These are phyloP conservation scores for Aethina tumida DNA, from an alignment of 1,140 invertebrate genomes.

Conservation along the genomic window DNA sequence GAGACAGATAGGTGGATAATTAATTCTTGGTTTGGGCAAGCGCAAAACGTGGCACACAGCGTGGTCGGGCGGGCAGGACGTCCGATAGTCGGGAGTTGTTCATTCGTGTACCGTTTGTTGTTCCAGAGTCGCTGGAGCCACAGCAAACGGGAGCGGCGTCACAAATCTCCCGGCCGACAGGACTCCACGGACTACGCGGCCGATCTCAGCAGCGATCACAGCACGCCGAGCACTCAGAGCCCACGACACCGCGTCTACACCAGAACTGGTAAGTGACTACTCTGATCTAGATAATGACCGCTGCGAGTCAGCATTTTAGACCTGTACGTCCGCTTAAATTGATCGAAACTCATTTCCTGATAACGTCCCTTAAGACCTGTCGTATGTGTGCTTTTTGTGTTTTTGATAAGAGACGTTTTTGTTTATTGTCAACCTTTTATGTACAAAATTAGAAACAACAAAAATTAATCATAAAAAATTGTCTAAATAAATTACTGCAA, in stretches of 20 bases:
- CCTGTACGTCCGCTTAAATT: too few relatives aligned
- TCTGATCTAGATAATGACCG: too few relatives aligned
- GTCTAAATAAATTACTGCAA: too few relatives aligned
- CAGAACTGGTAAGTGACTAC: conserved; percentile 37
- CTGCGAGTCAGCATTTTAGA: too few relatives aligned
- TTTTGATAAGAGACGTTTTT: too few relatives aligned
- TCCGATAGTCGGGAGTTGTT: neutral
- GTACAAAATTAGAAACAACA: conserved; percentile 1
- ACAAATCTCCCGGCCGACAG: conserved; percentile 37
- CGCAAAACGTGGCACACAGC: neutral
- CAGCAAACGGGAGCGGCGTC: conserved; percentile 45
- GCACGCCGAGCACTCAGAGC: conserved; percentile 57
- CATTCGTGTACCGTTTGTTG: conserved; percentile 10
- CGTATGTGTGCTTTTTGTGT: too few relatives aligned
- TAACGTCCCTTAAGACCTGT: too few relatives aligned
- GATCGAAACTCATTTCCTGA: too few relatives aligned
- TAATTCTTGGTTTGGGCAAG: too few relatives aligned
- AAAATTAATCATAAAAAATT: neutral
- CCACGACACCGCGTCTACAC: conserved; percentile 46
- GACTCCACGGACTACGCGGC: conserved; percentile 59
- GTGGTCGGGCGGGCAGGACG: too few relatives aligned
- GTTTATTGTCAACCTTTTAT: too few relatives aligned
- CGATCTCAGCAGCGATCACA: conserved; percentile 62
- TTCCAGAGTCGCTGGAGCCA: conserved; percentile 51
- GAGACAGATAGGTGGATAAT: too few relatives aligned